Percentiles rank a stretch among this genome's conserved stretches.
phyloP scores from a whole-genome alignment of 1,140 invertebrate genomes.

The Theocolax elegans region DNA sequence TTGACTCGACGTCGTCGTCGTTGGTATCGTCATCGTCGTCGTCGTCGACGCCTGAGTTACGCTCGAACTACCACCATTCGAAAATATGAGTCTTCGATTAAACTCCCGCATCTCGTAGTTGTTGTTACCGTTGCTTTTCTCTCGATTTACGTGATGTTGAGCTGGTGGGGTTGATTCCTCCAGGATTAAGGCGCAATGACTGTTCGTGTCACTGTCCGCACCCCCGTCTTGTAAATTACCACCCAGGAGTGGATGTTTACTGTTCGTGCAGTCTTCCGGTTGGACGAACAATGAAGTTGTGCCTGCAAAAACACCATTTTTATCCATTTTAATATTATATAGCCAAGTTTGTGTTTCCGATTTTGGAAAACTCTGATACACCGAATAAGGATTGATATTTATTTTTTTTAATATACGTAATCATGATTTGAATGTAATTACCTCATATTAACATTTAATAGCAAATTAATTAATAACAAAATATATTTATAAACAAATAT shows the following conservation, averaged over 20 bases:
- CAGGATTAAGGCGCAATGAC: slow-evolving; percentile 72
- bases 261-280: slow-evolving; percentile 57
- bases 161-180: slow-evolving; percentile 63
- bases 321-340: no score
- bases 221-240: slow-evolving; percentile 68
- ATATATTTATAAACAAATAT: no score
- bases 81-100: slow-evolving; percentile 59
- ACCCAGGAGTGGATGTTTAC: slow-evolving; percentile 63
- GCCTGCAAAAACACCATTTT: slow-evolving; percentile 46
- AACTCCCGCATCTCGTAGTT: slow-evolving; percentile 81
- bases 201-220: slow-evolving; percentile 74
- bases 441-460: no score
- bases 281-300: slow-evolving; percentile 57
- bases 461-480: no score
- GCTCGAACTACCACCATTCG: background rate
- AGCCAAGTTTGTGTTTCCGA: no score
- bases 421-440: no score
- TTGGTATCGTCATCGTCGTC: slow-evolving; percentile 34
- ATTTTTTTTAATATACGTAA: no score
- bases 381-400: no score
- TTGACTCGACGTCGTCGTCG: slow-evolving; percentile 48
- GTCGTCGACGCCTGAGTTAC: background rate
- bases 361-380: no score
- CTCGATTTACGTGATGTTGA: slow-evolving; percentile 56
- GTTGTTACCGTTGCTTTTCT: slow-evolving; percentile 79